Evolutionary conservation across 2,888 invertebrate species (phyloP), one percentile per base, ranked within the genome.

Genomic region (Eupithecia tripunctaria): DNA sequence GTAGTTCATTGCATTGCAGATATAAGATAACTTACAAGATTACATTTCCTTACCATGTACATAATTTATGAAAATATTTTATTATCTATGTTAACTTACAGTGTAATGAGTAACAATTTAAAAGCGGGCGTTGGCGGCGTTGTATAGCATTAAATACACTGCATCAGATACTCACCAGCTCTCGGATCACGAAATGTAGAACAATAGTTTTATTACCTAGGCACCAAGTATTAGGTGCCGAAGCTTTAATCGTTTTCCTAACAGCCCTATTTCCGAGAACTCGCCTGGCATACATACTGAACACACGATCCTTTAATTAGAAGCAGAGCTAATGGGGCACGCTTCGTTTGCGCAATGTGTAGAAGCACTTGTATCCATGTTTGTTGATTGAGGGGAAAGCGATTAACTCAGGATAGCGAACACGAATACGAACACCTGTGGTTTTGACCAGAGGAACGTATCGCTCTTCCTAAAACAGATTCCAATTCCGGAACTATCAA

Each of bases 291-390:
- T 82, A 87, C 84, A 84, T 83, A 84, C 81, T 80, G 80, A 84
- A 83, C 86, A 74, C 86, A 73, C 85, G 85, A 87, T 85, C 88
- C 87, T 89, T 88, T 91, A 91, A 91, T 91, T 91, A 89, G 88
- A 89, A 81, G 81, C 82, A 78, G 80, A 78, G 81, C 84, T 84
- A 85, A 85, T 82, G 80, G 82, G 84, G 82, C 84, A 85, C 81
- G 83, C 81, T 76, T 82, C 79, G 84, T 83, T 88, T 88, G 84
- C 86, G 86, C 82, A 90, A 89, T 82, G 80, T 80, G 78, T 82
- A 81, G 80, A 82, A 65, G 71, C 63, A 71, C 62, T 74, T 67
- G 79, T 75, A 76, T 76, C 73, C 72, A 79, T 76, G 78, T 76
- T 74, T 76, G 73, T 74, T 60, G 72, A 78, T 74, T 43, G 74